phyloP scores from a whole-genome alignment of 1,140 invertebrate species.

The Drosophila tsacasi region DNA sequence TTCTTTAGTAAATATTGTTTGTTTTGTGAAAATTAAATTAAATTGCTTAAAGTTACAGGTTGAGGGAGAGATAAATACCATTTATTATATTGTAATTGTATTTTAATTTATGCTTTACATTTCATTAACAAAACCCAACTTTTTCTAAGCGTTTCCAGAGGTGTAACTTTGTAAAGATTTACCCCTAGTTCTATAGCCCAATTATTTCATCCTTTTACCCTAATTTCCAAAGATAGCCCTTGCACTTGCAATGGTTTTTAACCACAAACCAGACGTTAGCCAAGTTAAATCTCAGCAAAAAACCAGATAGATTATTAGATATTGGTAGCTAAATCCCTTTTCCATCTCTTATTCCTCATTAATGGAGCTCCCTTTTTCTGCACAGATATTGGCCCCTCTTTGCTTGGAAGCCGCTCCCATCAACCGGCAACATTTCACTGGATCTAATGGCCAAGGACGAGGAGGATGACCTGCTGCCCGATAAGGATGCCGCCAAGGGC shows the following conservation, averaged over 20 bases:
- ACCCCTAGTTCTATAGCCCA: too few relatives aligned
- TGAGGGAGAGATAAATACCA: too few relatives aligned
- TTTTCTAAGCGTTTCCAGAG: not conserved
- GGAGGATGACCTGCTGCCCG: conserved; percentile 92
- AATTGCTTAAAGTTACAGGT: too few relatives aligned
- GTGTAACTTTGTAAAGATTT: too few relatives aligned
- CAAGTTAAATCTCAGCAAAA: not conserved
- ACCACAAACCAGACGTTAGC: not conserved
- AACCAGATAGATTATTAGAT: not conserved
- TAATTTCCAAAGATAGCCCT: too few relatives aligned
- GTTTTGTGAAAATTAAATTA: too few relatives aligned
- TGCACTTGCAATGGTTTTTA: not conserved
- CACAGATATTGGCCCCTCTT: conserved; percentile 26
- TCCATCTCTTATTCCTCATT: not conserved
- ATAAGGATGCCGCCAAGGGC: conserved; percentile 95
- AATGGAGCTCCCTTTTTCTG: not conserved
- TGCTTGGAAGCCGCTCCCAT: not conserved
- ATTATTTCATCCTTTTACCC: too few relatives aligned
- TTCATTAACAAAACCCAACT: not conserved
- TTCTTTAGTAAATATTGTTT: too few relatives aligned
- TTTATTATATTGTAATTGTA: too few relatives aligned
- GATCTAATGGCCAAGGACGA: conserved; percentile 90
- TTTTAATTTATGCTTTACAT: not conserved
- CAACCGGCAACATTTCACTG: conserved; percentile 79
- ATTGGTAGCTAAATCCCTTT: not conserved